Conservation (phyloP, 2,797 vertebrate genomes). For the Tauraco hartlaubi region DNA sequence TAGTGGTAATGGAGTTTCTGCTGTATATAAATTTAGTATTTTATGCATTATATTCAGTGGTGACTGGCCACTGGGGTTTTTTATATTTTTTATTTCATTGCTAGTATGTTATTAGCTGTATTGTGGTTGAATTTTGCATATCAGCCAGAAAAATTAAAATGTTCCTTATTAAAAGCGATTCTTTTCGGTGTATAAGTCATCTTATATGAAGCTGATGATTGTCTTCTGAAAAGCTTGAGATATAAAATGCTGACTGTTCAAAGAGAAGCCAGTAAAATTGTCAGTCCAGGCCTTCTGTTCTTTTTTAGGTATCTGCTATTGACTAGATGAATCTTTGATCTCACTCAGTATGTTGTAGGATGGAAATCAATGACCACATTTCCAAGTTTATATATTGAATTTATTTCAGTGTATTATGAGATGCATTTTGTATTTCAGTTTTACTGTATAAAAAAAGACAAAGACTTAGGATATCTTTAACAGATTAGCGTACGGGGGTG, state of each 20-base stretch:
- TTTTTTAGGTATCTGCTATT: not conserved
- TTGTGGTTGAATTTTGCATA: not conserved
- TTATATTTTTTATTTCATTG: not conserved
- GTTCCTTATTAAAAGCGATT: not conserved
- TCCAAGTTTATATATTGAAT: not conserved
- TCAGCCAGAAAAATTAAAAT: not conserved
- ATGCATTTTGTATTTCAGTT: not conserved
- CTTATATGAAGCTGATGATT: not conserved
- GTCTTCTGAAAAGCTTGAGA: not conserved
- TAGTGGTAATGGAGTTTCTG: not conserved
- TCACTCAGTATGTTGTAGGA: not conserved
- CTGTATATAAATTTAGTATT: not conserved
- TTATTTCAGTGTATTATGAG: not conserved
- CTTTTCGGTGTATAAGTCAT: not conserved
- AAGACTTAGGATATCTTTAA: not conserved
- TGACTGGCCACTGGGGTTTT: not conserved
- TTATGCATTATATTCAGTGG: not conserved
- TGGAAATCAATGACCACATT: not conserved
- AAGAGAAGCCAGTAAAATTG: not conserved
- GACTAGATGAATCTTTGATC: not conserved
- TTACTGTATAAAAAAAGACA: not conserved
- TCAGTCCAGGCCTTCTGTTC: not conserved
- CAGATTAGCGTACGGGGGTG: accelerated
- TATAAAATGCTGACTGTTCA: not conserved
- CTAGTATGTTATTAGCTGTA: not conserved